A percentile compares a stretch with the other conserved stretches of the same genome.
Conservation (phyloP, 2,797 vertebrate genomes). For the Arremon aurantiirostris region DNA sequence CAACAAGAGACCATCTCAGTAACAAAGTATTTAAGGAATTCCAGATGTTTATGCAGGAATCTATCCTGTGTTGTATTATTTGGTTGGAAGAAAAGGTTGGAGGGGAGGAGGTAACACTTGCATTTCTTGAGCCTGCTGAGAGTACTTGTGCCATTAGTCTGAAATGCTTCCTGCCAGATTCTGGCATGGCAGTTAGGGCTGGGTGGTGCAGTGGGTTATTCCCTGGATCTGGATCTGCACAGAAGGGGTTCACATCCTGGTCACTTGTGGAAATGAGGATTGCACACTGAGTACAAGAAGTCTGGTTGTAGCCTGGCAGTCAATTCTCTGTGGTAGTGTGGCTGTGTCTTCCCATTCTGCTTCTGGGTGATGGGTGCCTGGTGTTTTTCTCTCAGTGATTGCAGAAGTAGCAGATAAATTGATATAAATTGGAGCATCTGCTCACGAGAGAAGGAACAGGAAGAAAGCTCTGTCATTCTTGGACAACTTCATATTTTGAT, state of each 20-base stretch:
- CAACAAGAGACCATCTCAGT: neutral
- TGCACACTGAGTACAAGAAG: neutral
- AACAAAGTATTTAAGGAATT: constrained; percentile 46
- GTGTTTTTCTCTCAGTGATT: neutral
- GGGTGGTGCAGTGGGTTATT: neutral
- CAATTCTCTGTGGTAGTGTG: neutral
- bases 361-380: neutral
- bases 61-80: neutral
- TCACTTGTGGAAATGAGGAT: neutral
- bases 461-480: neutral
- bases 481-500: neutral
- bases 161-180: constrained; percentile 15
- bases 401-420: neutral
- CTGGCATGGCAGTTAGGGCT: neutral
- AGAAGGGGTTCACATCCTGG: neutral
- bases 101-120: neutral
- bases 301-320: neutral
- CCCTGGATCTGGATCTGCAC: neutral
- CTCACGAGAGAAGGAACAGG: accelerated
- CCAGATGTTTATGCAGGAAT: constrained; percentile 38
- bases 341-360: neutral
- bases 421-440: neutral
- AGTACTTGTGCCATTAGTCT: constrained; percentile 28
- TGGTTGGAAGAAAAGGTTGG: constrained; percentile 2
- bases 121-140: constrained; percentile 29